phyloP scores from a whole-genome alignment of 2,888 invertebrate genomes.

The Agrotis exclamationis region DNA sequence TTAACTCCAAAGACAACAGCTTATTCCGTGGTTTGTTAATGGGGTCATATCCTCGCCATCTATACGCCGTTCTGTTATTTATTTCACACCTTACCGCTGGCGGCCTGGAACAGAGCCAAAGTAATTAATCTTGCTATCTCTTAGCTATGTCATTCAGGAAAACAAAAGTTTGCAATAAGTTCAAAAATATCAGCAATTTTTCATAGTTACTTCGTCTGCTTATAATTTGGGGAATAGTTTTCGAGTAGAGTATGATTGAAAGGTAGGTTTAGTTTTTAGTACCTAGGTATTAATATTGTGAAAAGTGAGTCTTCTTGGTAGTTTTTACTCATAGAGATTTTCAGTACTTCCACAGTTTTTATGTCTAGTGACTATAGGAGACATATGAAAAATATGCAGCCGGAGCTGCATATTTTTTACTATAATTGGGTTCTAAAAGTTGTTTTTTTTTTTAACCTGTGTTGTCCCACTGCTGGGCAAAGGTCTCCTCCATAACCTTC shows the following conservation, averaged over 20 bases:
- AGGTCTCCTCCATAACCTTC: too few species aligned
- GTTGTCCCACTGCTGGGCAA: too few species aligned
- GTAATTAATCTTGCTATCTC: conserved; percentile 61
- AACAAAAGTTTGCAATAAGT: conserved; percentile 59
- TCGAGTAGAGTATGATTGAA: neutral
- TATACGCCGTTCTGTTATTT: conserved; percentile 45
- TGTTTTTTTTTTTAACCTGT: too few species aligned
- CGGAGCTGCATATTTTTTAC: too few species aligned
- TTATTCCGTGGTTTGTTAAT: conserved; percentile 40
- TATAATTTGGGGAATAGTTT: conserved; percentile 23
- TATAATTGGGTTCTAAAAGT: too few species aligned
- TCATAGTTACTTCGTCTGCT: conserved; percentile 34
- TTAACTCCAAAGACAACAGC: conserved; percentile 22
- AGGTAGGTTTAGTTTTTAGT: neutral
- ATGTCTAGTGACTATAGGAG: too few species aligned
- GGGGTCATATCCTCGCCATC: conserved; percentile 46
- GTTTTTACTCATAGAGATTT: too few species aligned
- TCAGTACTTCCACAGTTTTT: too few species aligned
- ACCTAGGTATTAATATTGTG: too few species aligned
- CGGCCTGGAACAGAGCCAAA: conserved; percentile 56
- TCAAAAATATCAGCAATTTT: conserved; percentile 53
- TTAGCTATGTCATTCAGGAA: conserved; percentile 55
- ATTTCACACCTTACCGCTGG: conserved; percentile 54
- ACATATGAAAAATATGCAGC: too few species aligned
- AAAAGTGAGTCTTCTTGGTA: too few species aligned